Percentiles rank a stretch among this genome's conserved stretches.
phyloP scores from a whole-genome alignment of 2,113 vertebrate species.

The Prionailurus viverrinus region DNA sequence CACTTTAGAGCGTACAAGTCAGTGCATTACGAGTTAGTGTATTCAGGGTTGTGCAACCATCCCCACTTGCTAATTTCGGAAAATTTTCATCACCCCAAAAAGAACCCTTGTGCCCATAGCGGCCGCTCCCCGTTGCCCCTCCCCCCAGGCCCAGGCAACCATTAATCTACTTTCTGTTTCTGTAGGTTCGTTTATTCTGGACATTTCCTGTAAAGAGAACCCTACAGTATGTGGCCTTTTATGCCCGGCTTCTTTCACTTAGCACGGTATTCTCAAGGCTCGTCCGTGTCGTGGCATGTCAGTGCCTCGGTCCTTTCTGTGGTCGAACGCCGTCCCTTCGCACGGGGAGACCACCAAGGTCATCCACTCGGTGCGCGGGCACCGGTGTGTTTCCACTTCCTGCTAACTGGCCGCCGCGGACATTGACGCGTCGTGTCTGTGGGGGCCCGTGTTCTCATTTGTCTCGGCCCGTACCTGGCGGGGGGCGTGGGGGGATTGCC shows the following conservation, averaged over 20 bases:
- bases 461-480: not conserved
- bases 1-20: not conserved
- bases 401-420: not conserved
- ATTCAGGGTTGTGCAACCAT: not conserved
- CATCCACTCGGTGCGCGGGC: not conserved
- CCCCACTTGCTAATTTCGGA: not conserved
- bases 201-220: not conserved
- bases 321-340: not conserved
- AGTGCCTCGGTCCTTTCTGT: not conserved
- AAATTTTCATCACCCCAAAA: not conserved
- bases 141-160: not conserved
- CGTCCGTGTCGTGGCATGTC: not conserved
- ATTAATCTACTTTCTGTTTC: not conserved
- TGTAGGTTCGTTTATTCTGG: not conserved
- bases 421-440: not conserved
- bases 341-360: not conserved
- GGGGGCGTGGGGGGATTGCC: not conserved
- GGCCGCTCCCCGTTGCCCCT: not conserved
- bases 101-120: not conserved
- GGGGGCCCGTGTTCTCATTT: not conserved
- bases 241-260: not conserved
- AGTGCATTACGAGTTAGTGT: not conserved
- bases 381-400: not conserved
- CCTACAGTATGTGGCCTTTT: not conserved
- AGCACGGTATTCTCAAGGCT: not conserved